Base-by-base conservation (phyloP, 2,888 invertebrate genomes). In the Platycnemis pennipes region DNA sequence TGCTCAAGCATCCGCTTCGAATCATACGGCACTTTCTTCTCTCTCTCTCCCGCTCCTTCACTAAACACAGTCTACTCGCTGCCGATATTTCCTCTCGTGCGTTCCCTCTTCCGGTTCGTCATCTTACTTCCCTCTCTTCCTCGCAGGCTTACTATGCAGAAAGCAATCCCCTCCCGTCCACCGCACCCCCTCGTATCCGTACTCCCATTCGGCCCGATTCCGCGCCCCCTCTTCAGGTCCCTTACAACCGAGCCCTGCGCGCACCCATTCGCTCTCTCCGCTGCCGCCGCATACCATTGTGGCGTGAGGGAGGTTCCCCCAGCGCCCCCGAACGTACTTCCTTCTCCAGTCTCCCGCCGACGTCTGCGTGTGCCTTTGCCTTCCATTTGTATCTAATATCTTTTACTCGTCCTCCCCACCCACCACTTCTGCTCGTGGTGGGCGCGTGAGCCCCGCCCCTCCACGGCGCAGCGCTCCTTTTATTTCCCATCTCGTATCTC, bases 1-100 rank as follows among this genome's bases (percentile, higher is more conserved):
- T 91, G 63, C 91, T 91, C 45, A 69, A 63, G 91, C 91, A 69
- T 91, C 56, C 91, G 63, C 45, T 91, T 91, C 91, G n/a, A 63
- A 63, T 69, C 56, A 42, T 63, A 37, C 63, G 44, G 26, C 69
- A 44, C 44, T 37, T 11, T 37, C 77, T 31, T 77, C 16, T 16
- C n/a, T 19, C 13, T 53, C 53, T 11, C 26, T 26, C 63, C 26
- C n/a, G 22, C 49, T 49, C 49, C 4, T 63, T 8, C 77, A 2
- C 37, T 16, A 31, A 13, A 77, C 37, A 37, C 31, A 37, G 3
- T 37, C 37, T 11, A 8, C 37, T 77, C 77, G 5, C 31, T 49
- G 13, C 37, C 77, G 77, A 49, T 77, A 5, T 37, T 1, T 37
- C 37, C 31, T 77, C 8, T 37, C 37, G 31, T 11, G 13, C 63